A percentile compares a stretch with the other conserved stretches of the same genome.
These are phyloP conservation scores for roundworm (Caenorhabditis elegans) DNA, from an alignment of 1,140 invertebrate genomes.

Conservation along the genomic window DNA sequence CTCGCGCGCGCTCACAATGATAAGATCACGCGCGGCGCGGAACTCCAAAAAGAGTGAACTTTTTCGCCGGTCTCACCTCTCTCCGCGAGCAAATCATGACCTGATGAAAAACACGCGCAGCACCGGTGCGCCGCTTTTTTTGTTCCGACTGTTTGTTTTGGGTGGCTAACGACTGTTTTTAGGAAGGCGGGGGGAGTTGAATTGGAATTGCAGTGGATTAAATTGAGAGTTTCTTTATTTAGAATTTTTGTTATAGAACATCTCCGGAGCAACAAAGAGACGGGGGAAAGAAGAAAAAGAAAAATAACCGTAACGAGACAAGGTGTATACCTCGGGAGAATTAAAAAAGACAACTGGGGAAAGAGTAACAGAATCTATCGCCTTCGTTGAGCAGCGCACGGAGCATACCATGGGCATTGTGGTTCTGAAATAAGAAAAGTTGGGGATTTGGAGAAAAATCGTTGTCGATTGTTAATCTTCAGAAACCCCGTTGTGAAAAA, in stretches of 20 bases:
- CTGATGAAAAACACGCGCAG: constrained; percentile 18
- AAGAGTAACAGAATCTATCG: background rate
- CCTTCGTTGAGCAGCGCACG: background rate
- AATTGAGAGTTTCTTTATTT: constrained; percentile 14
- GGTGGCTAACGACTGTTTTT: background rate
- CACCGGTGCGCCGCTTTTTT: background rate
- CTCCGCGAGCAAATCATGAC: constrained; percentile 26
- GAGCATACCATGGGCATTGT: background rate
- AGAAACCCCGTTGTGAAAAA: too few relatives aligned
- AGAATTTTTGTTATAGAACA: background rate
- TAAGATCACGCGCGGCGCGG: background rate
- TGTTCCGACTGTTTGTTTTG: background rate
- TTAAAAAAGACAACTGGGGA: background rate
- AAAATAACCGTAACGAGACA: constrained; percentile 10
- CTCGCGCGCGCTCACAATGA: background rate
- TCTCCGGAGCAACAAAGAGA: background rate
- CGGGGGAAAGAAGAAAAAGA: background rate
- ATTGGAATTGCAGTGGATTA: background rate
- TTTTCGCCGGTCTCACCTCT: too few relatives aligned
- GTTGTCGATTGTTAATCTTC: too few relatives aligned
- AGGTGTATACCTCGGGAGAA: background rate
- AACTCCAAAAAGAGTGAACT: background rate
- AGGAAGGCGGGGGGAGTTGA: background rate
- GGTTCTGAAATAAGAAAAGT: background rate
- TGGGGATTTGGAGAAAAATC: too few relatives aligned